Evolutionary conservation across 2,888 invertebrate species (phyloP).

Genomic region (Hipparchia semele): DNA sequence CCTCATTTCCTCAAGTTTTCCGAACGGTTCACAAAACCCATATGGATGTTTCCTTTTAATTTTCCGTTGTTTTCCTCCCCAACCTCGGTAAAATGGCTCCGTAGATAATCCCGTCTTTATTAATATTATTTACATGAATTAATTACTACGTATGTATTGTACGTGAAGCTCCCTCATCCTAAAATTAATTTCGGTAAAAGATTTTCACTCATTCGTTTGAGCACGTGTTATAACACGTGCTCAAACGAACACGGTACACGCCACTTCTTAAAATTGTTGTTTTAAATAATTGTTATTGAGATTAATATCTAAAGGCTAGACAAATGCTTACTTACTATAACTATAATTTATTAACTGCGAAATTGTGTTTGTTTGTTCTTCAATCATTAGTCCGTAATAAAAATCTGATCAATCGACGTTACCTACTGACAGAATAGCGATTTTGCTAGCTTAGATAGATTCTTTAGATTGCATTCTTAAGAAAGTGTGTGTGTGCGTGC

Average conservation of each 20-base stretch:
- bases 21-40: constrained; percentile 15
- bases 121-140: constrained; percentile 20
- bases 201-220: neutral
- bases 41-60: constrained; percentile 22
- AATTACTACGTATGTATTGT: constrained; percentile 17
- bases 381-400: too few relatives aligned
- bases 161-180: constrained; percentile 8
- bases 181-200: constrained; percentile 5
- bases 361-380: too few relatives aligned
- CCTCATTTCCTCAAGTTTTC: neutral
- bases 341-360: too few relatives aligned
- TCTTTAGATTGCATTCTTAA: too few relatives aligned
- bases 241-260: neutral
- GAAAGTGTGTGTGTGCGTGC: too few relatives aligned
- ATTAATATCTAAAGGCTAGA: too few relatives aligned
- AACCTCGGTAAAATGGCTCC: constrained; percentile 15
- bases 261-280: too few relatives aligned
- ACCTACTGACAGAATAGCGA: too few relatives aligned
- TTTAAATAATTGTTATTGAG: too few relatives aligned
- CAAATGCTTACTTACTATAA: too few relatives aligned
- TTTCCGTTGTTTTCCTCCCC: constrained; percentile 17
- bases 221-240: neutral
- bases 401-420: too few relatives aligned
- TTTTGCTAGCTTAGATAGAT: too few relatives aligned
- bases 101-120: constrained; percentile 18